Percentiles rank a stretch among this genome's conserved stretches.
Evolutionary conservation across 2,888 invertebrate species (phyloP).

Genomic region (Drosophila neotestacea): DNA sequence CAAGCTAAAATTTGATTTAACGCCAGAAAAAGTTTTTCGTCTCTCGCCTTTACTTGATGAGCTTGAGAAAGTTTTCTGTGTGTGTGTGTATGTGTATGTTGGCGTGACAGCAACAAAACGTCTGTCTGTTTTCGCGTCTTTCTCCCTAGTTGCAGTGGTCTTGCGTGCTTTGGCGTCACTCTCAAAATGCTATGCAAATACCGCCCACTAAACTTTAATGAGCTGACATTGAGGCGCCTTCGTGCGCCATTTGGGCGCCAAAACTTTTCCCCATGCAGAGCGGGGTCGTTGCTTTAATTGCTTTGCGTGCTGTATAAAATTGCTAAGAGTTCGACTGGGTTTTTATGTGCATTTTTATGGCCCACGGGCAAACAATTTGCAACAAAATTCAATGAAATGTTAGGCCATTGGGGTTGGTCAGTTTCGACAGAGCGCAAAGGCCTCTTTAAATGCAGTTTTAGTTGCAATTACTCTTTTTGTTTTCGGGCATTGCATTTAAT

Average conservation of each 20-base stretch:
- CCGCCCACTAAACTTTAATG: conserved; percentile 76
- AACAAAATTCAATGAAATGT: conserved; percentile 41
- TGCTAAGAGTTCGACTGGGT: conserved; percentile 10
- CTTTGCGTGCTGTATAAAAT: conserved; percentile 58
- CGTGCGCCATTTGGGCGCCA: conserved; percentile 76
- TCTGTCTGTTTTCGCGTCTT: conserved; percentile 42
- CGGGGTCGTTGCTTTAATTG: conserved; percentile 61
- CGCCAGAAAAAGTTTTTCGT: conserved; percentile 50
- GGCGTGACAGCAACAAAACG: conserved; percentile 40
- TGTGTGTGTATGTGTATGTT: neutral
- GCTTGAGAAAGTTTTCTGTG: conserved; percentile 43
- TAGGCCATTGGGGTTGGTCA: conserved; percentile 59
- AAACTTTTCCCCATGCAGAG: conserved; percentile 67
- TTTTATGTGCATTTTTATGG: conserved; percentile 70
- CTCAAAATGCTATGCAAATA: conserved; percentile 60
- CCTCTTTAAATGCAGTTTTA: conserved; percentile 25
- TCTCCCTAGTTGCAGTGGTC: conserved; percentile 33
- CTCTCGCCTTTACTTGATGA: conserved; percentile 39
- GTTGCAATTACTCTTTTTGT: conserved; percentile 21
- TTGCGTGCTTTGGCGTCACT: conserved; percentile 14
- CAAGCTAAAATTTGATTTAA: conserved; percentile 76
- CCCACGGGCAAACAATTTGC: conserved; percentile 49
- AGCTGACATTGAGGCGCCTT: conserved; percentile 76
- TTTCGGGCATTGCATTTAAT: conserved; percentile 27
- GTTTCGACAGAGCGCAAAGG: conserved; percentile 24